Base-by-base conservation (phyloP, 92 coral and sea anemone genomes). In the Heliopora coerulea region DNA sequence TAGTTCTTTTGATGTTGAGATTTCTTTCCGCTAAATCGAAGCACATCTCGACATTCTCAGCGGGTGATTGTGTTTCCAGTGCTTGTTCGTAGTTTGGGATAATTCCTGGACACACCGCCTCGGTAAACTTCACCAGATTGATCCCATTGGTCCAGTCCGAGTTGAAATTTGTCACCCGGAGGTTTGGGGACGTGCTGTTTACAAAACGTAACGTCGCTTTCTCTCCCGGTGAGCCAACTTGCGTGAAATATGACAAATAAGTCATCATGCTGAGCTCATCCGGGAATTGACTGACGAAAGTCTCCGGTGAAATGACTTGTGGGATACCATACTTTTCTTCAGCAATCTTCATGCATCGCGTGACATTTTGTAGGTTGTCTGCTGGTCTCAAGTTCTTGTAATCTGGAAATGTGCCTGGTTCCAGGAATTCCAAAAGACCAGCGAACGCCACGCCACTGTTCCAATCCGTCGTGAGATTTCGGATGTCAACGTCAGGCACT, bases 231-330 rank as follows among this genome's bases (percentile, higher is more conserved):
- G 98, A 93, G 13, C 98, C 98, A 19, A 96, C 93, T 73, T 87
- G 91, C 30, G 91, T 93, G 79, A 84, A 93, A 59, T 87, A 88
- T 46, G 98, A 93, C 66, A 93, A 75, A 68, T 93, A 93, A 54
- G 98, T 93, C 98, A 93, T 93, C 98, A 93, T 93, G 78, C 98
- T 93, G 35, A 93, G 81, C 48, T 93, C 98, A 79, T 93, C 98
- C 14, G 87, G 91, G 80, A 85, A 89, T 39, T 96, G 96, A 63
- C 90, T 93, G 46, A 76, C 78, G 79, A 93, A 86, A 83, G 77
- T 83, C 54, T 93, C 93, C 18, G 98, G 96, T 27, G 96, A 77
- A 49, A 93, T 30, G 56, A 93, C 86, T 82, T 87, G 72, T 28
- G 98, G 98, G 65, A 93, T 87, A 46, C 80, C 79, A 49, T 87